These are phyloP conservation scores for Cliona cf. orientalis DNA, from an alignment of 37 sponge, comb jelly and placozoan genomes.

Conservation along the genomic window DNA sequence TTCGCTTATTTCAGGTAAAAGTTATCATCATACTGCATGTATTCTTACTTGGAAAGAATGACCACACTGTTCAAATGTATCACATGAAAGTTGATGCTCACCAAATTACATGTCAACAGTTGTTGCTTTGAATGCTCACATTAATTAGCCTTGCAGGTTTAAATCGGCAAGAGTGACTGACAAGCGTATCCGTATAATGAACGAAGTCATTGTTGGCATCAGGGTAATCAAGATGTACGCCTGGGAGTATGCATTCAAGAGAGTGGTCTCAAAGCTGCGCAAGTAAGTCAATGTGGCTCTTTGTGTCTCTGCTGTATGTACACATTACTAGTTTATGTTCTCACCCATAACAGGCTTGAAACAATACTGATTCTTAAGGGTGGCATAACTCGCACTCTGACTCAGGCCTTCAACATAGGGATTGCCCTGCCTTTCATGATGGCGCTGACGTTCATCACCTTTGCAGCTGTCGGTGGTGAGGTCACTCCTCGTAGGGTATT, in stretches of 20 bases:
- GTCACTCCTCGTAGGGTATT: not conserved
- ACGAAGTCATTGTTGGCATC: conserved; percentile 85
- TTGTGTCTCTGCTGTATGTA: not conserved
- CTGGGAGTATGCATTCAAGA: conserved; percentile 88
- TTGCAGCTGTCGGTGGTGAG: not conserved
- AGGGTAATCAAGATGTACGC: conserved; percentile 94
- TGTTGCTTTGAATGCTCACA: no score
- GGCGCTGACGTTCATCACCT: conserved; percentile 48
- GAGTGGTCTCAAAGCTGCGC: conserved; percentile 43
- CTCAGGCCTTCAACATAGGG: conserved; percentile 6
- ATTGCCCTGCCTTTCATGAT: conserved; percentile 18
- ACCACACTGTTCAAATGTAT: no score
- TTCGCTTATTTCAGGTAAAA: conserved; percentile 36
- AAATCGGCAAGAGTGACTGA: conserved; percentile 75
- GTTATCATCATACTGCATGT: no score
- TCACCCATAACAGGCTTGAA: conserved; percentile 43
- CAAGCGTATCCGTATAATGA: conserved; percentile 78
- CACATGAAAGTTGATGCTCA: no score
- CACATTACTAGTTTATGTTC: not conserved
- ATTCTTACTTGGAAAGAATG: no score
- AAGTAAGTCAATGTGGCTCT: conserved; percentile 33
- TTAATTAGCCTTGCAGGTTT: conserved; percentile 36
- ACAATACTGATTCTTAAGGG: not conserved
- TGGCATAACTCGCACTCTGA: not conserved
- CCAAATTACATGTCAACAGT: no score